phyloP scores from a whole-genome alignment of 2,797 vertebrate genomes.

The Sciurus carolinensis region DNA sequence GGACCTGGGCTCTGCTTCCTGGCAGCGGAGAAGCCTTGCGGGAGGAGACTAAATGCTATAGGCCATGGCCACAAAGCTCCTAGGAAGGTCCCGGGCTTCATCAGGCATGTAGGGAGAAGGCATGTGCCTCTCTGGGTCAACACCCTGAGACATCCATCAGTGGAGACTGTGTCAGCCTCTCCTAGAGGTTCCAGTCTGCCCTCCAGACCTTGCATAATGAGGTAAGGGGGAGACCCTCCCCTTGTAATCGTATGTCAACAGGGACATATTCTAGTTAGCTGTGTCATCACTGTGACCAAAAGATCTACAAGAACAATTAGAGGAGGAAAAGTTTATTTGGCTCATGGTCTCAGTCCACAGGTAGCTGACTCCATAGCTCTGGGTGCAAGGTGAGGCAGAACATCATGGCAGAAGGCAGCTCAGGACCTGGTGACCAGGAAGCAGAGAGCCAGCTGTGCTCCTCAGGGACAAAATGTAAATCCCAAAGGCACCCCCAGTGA shows the following conservation, averaged over 20 bases:
- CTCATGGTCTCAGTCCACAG: too few species aligned
- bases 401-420: too few species aligned
- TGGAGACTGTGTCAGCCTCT: background rate
- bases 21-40: background rate
- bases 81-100: background rate
- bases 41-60: background rate
- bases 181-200: too few species aligned
- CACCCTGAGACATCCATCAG: background rate
- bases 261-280: background rate
- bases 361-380: too few species aligned
- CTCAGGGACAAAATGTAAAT: too few species aligned
- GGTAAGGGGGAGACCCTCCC: background rate
- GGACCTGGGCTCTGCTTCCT: background rate
- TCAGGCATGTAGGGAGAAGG: background rate
- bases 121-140: rapidly evolving
- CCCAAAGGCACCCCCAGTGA: too few species aligned
- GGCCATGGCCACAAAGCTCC: background rate
- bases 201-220: background rate
- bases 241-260: background rate
- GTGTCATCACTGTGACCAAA: background rate
- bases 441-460: too few species aligned
- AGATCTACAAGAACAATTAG: too few species aligned
- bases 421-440: too few species aligned
- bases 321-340: too few species aligned
- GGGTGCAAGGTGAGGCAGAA: too few species aligned